Evolutionary conservation across 2,113 vertebrate genomes (phyloP), one percentile per base, ranked within the genome.

Genomic region (Erinaceus europaeus): DNA sequence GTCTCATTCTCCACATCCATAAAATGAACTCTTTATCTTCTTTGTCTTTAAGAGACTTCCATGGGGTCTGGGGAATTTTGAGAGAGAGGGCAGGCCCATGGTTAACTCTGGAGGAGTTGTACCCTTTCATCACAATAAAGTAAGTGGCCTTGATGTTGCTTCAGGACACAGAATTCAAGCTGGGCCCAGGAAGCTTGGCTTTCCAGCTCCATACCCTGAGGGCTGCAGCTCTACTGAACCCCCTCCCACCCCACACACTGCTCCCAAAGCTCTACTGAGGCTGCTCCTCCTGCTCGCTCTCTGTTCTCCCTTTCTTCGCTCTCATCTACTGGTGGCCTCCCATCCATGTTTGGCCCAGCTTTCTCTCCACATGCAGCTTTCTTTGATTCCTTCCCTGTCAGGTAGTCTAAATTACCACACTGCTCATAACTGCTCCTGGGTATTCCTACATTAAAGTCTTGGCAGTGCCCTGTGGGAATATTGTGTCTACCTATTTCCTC

Each of bases 111-210:
- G 34, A 62, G 10, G 40, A 50, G 9, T 2, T 12, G 10, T 4
- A 4, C 36, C 1, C 32, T 29, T 13, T 3, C 10, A 18, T 62
- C 29, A 59, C 23, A 17, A 14, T 23, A 20, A 78, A 55, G 18
- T 29, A 44, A 21, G 23, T 3, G 32, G 21, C 2, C 27, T 6
- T 14, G 20, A 0, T 2, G 15, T 18, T 38, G 40, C 9, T 1
- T 2, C 10, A 11, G 53, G 72, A 65, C 18, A 7, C 1, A 10
- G 10, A 36, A 20, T 2, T 4, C 61, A 64, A 48, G 23, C 53
- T 17, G 34, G 17, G 6, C 7, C 40, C 0, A 1, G 2, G 32
- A 36, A 2, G 3, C 10, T 34, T 1, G 10, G n/a, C 11, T 27
- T 15, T 23, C 32, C 25, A 1, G 2, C 9, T 46, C 9, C n/a